Evolutionary conservation across 2,888 invertebrate species (phyloP), one percentile per base, ranked within the genome.

Genomic region (Amphipoea lucens): DNA sequence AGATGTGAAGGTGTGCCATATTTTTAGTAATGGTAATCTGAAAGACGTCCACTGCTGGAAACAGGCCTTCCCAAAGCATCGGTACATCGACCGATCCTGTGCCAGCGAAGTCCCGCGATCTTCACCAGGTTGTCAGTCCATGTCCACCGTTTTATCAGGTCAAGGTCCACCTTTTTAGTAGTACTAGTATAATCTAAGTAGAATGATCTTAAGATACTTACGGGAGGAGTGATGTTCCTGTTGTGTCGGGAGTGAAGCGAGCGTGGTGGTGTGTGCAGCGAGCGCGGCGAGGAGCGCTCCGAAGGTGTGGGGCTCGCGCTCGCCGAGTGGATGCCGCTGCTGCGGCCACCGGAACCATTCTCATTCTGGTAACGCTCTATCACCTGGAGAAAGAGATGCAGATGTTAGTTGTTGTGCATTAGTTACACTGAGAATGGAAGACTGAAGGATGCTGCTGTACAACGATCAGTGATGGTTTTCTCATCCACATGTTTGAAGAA

Each of bases 311-410:
- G 97, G 85, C 97, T 97, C 78, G 97, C 97, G 87, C 97, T 97
- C 79, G 96, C 97, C 0, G 97, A 97, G 92, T 96, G 96, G 87
- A 97, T 96, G 23, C 97, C 97, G 91, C 97, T 97, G 94, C 97
- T 97, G 90, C 97, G 97, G 6, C 97, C 97, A 2, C 97, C 97
- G 14, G 97, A 97, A 36, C 96, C 96, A 84, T 95, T 95, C 90
- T 97, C 97, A 75, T 97, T 97, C 95, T 98, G 98, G 91, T 97
- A 97, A 85, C 97, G 97, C 91, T 97, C 97, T 88, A 98, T 97
- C 87, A 98, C 98, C 98, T 98, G 95, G 1, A 93, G 90, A 69
- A 40, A 78, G 66, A 72, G 12, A 42, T 51, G 5, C 1, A 42
- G 2, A 36, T 48, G 42, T 51, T 54, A 66, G 20, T 62, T 76